These are phyloP conservation scores for Lasioglossum figueresi DNA, from an alignment of 2,888 invertebrate species.

Conservation along the genomic window DNA sequence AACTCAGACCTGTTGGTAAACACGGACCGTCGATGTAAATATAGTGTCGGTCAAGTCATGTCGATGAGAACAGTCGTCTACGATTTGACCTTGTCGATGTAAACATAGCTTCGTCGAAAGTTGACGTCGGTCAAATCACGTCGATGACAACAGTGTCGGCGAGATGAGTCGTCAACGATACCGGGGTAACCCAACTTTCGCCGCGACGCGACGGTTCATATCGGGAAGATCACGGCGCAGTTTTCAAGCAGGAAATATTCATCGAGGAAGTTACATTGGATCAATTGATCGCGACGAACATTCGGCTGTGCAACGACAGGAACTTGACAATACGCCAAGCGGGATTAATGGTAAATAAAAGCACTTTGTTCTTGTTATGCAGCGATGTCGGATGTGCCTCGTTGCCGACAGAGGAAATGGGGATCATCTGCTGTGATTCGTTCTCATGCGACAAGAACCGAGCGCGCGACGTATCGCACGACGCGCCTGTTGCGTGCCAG, in stretches of 20 bases:
- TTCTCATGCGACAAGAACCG: slow-evolving; percentile 31
- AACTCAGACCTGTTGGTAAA: too few relatives aligned
- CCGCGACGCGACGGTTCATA: background rate
- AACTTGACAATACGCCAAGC: slow-evolving; percentile 60
- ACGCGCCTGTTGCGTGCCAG: background rate
- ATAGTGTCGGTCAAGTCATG: too few relatives aligned
- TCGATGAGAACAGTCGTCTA: too few relatives aligned
- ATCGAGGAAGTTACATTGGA: slow-evolving; percentile 48
- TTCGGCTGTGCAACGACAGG: slow-evolving; percentile 60
- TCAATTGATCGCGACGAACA: slow-evolving; percentile 58
- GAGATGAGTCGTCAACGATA: too few relatives aligned
- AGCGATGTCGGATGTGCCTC: slow-evolving; percentile 76
- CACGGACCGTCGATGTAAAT: too few relatives aligned
- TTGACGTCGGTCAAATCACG: too few relatives aligned
- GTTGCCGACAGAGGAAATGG: slow-evolving; percentile 74
- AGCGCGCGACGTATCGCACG: background rate
- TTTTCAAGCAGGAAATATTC: slow-evolving; percentile 29
- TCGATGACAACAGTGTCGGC: too few relatives aligned
- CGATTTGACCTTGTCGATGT: too few relatives aligned
- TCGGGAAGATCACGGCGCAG: background rate
- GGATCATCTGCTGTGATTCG: slow-evolving; percentile 57
- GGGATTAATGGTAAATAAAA: slow-evolving; percentile 57
- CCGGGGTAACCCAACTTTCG: too few relatives aligned
- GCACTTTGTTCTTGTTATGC: slow-evolving; percentile 54
- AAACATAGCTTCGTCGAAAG: too few relatives aligned